These are phyloP conservation scores for Meriones unguiculatus DNA, from an alignment of 2,113 vertebrate genomes.

Conservation along the genomic window DNA sequence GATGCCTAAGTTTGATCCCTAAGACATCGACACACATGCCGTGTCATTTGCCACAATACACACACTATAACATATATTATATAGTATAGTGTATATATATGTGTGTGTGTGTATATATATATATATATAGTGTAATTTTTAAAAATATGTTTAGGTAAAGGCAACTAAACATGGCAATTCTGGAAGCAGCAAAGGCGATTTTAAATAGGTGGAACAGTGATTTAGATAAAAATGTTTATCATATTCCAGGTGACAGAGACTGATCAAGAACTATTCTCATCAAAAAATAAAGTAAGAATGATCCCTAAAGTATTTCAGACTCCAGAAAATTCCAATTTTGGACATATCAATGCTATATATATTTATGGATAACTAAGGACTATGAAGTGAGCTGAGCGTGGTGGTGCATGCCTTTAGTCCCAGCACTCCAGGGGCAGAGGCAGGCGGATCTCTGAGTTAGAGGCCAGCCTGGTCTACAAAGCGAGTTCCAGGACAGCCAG, in stretches of 20 bases:
- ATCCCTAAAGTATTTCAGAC: conserved; percentile 43
- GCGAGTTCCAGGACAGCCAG: not conserved
- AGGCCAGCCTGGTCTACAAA: not conserved
- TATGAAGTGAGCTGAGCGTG: not conserved
- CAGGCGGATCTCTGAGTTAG: not conserved
- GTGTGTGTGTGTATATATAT: no score
- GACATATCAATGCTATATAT: not conserved
- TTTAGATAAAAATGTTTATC: not conserved
- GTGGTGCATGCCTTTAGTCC: not conserved
- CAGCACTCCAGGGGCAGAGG: not conserved
- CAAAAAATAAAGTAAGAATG: conserved; percentile 51
- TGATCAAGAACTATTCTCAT: conserved; percentile 53
- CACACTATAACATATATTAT: not conserved
- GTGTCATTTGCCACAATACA: not conserved
- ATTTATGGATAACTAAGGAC: conserved; percentile 42
- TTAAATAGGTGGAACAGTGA: not conserved
- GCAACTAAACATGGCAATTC: not conserved
- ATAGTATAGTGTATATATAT: no score
- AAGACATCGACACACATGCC: not conserved
- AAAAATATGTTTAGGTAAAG: not conserved
- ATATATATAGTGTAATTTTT: not conserved
- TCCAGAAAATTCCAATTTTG: conserved; percentile 53
- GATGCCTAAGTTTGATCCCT: not conserved
- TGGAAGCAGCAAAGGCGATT: not conserved
- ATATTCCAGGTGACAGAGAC: conserved; percentile 36